phyloP scores from a whole-genome alignment of 2,113 vertebrate genomes.

The Prunella fulvescens region DNA sequence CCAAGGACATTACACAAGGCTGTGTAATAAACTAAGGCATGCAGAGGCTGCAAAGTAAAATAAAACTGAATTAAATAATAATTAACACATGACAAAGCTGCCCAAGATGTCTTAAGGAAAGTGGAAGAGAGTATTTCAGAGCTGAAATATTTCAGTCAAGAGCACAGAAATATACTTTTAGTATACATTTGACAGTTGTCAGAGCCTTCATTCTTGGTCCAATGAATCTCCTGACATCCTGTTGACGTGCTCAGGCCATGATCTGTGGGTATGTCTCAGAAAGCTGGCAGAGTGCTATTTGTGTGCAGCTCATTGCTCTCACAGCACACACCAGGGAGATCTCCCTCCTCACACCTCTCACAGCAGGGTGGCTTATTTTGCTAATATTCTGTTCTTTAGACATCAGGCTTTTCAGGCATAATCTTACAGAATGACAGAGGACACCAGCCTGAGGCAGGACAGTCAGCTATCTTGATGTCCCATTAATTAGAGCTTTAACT shows the following conservation, averaged over 20 bases:
- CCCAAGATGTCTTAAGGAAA: background rate
- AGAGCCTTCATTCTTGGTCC: constrained; percentile 14
- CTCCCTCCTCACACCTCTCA: background rate
- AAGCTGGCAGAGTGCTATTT: background rate
- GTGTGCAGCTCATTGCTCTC: background rate
- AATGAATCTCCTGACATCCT: background rate
- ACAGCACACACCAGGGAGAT: background rate
- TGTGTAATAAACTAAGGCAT: background rate
- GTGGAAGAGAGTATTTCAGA: background rate
- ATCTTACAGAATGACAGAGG: background rate
- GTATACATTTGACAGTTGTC: background rate
- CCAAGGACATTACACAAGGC: background rate
- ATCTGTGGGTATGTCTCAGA: accelerated
- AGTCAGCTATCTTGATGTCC: background rate
- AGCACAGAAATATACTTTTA: background rate
- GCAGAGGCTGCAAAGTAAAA: background rate
- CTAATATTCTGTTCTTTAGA: background rate
- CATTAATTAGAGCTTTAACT: background rate
- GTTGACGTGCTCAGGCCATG: accelerated
- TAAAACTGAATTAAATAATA: background rate
- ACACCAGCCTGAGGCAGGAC: background rate
- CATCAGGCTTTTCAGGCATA: background rate
- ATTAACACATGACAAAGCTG: background rate
- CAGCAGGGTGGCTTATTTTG: background rate
- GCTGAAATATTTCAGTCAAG: background rate